Conservation (phyloP, 2,797 vertebrate species). For the Garrulus glandarius region DNA sequence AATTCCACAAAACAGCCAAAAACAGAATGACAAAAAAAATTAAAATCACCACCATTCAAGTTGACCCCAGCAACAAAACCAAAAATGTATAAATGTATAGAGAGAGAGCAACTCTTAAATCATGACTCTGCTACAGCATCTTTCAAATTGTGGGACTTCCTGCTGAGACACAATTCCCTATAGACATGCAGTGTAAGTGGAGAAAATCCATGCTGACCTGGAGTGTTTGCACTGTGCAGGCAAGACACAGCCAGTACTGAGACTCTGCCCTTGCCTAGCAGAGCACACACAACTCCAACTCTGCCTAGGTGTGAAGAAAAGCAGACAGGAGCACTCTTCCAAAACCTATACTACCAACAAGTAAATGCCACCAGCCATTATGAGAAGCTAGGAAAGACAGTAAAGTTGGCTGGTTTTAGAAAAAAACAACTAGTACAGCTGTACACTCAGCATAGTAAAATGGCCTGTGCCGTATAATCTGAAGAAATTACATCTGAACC, state of each 20-base stretch:
- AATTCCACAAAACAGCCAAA: neutral
- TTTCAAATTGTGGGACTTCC: neutral
- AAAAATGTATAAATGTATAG: neutral
- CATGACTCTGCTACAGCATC: fast-evolving
- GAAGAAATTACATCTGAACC: slow-evolving; percentile 29
- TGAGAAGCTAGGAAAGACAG: neutral
- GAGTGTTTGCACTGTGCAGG: fast-evolving
- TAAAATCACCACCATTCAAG: neutral
- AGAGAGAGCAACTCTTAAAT: neutral
- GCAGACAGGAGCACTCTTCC: neutral
- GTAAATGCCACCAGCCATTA: neutral
- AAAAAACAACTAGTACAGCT: neutral
- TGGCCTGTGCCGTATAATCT: neutral
- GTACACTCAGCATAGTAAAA: neutral
- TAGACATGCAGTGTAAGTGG: fast-evolving
- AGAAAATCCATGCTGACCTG: neutral
- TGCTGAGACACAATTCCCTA: neutral
- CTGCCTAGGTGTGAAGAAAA: neutral
- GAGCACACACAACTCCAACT: neutral
- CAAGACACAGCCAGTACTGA: neutral
- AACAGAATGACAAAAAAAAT: neutral
- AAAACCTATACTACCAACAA: neutral
- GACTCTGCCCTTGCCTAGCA: neutral
- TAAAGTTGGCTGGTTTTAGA: neutral
- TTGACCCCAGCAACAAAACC: neutral